phyloP scores from a whole-genome alignment of 92 coral and sea anemone genomes.

The Parazoanthus swiftii region DNA sequence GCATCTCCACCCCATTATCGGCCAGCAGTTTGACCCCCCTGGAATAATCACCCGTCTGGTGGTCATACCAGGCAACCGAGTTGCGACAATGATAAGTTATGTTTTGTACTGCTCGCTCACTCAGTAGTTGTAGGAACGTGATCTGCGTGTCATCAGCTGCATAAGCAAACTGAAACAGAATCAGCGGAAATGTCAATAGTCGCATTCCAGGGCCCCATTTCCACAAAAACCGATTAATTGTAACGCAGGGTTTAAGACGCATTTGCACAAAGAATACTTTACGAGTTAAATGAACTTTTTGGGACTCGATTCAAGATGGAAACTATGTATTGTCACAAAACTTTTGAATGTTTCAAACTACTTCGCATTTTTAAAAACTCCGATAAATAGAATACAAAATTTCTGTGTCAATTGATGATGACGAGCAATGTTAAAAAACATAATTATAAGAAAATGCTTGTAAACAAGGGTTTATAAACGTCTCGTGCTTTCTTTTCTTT shows the following conservation, averaged over 20 bases:
- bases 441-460: neutral
- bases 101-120: slow-evolving; percentile 84
- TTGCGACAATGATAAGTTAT: slow-evolving; percentile 95
- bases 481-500: too few species aligned
- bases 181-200: neutral
- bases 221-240: neutral
- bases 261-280: too few species aligned
- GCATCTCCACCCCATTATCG: slow-evolving; percentile 86
- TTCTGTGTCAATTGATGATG: neutral
- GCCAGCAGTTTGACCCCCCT: slow-evolving; percentile 82
- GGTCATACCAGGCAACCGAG: slow-evolving; percentile 91
- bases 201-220: neutral
- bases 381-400: neutral
- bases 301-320: neutral
- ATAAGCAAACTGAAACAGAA: slow-evolving; percentile 66
- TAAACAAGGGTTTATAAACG: too few species aligned
- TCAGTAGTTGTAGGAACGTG: slow-evolving; percentile 80
- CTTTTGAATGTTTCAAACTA: too few species aligned
- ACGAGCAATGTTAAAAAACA: neutral
- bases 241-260: neutral
- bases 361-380: neutral
- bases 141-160: slow-evolving; percentile 76
- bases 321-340: neutral
- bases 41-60: slow-evolving; percentile 54
- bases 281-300: neutral